Evolutionary conservation across 2,797 vertebrate genomes (phyloP).

Genomic region (Spatula clypeata): DNA sequence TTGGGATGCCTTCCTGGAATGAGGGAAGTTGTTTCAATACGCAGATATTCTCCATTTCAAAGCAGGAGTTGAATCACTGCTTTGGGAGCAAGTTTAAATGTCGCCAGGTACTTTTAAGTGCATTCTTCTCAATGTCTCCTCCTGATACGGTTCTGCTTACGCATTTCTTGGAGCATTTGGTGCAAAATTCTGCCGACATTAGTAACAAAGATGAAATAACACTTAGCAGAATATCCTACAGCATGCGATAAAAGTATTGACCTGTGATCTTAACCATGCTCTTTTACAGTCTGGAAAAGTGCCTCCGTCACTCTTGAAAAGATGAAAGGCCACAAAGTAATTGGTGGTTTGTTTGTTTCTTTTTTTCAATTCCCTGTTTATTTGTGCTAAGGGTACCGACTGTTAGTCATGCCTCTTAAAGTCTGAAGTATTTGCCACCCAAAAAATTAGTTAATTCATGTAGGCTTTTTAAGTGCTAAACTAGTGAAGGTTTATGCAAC

Average conservation of each 20-base stretch:
- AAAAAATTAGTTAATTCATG: background rate
- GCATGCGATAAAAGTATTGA: background rate
- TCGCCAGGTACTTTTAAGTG: constrained; percentile 33
- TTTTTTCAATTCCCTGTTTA: background rate
- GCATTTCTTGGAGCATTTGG: background rate
- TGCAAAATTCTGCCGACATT: background rate
- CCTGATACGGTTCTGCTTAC: background rate
- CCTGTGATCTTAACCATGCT: background rate
- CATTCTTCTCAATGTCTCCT: background rate
- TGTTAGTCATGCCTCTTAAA: background rate
- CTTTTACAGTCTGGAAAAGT: background rate
- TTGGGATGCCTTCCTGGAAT: background rate
- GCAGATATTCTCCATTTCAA: background rate
- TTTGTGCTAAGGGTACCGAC: background rate
- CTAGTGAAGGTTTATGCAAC: background rate
- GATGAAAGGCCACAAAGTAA: background rate
- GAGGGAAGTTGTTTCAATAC: background rate
- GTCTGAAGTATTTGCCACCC: background rate
- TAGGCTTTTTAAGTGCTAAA: background rate
- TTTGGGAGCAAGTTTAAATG: background rate
- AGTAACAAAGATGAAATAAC: background rate
- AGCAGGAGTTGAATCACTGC: background rate
- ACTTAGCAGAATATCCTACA: background rate
- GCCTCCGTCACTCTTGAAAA: background rate
- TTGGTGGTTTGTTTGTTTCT: background rate